A percentile compares a stretch with the other conserved stretches of the same genome.
These are phyloP conservation scores for Eurytoma californica DNA, from an alignment of 2,888 invertebrate genomes.

Conservation along the genomic window DNA sequence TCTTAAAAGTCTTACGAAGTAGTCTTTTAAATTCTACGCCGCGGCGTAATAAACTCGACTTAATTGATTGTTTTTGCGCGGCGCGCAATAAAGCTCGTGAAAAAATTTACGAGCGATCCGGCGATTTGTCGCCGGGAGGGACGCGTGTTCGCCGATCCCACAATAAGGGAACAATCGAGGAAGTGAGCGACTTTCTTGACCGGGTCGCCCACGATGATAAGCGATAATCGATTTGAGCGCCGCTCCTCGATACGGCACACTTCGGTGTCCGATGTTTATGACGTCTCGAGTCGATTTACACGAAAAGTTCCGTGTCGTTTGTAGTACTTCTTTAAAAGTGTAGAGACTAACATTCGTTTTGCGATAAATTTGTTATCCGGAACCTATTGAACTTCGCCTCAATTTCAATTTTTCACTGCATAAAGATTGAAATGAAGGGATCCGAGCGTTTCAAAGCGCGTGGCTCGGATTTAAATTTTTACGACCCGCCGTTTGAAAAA, in stretches of 20 bases:
- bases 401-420: background rate
- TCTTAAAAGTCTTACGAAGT: conserved; percentile 16
- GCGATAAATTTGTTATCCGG: background rate
- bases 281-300: conserved; percentile 24
- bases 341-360: background rate
- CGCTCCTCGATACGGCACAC: background rate
- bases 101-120: too few species aligned
- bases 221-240: conserved; percentile 39
- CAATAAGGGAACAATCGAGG: conserved; percentile 23
- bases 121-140: too few species aligned
- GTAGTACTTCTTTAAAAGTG: too few species aligned
- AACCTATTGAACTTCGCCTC: background rate
- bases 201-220: conserved; percentile 23
- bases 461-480: conserved; percentile 13
- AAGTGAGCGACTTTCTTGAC: conserved; percentile 6
- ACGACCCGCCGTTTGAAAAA: conserved; percentile 1
- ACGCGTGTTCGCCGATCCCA: too few species aligned
- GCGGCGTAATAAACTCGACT: too few species aligned
- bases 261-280: conserved; percentile 36
- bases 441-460: background rate
- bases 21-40: background rate
- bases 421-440: background rate
- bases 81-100: too few species aligned
- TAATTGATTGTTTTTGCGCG: too few species aligned
- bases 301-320: background rate